Evolutionary conservation across 2,888 invertebrate genomes (phyloP).

Genomic region (Adineta ricciae): DNA sequence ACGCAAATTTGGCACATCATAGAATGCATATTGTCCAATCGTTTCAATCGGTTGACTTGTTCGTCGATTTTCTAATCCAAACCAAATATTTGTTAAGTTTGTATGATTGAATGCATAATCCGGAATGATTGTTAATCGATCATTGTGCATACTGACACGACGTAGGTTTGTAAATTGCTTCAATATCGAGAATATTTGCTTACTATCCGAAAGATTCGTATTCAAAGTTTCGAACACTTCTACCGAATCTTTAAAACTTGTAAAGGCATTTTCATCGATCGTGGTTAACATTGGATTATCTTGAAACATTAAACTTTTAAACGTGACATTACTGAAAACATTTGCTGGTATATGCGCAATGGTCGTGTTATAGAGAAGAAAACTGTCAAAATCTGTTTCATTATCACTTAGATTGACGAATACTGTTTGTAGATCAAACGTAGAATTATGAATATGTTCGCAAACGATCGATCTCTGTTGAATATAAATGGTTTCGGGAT

Average conservation of each 20-base stretch:
- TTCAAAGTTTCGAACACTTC: conserved; percentile 2
- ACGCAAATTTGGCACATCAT: neutral
- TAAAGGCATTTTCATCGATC: neutral
- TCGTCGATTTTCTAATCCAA: neutral
- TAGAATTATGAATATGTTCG: conserved; percentile 1
- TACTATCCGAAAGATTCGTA: neutral
- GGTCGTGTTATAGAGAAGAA: neutral
- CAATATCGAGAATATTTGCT: neutral
- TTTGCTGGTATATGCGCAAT: neutral
- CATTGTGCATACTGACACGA: neutral
- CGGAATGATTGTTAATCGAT: neutral
- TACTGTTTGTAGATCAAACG: neutral
- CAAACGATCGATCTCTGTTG: neutral
- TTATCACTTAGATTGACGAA: neutral
- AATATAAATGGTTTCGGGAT: neutral
- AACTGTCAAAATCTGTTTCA: neutral
- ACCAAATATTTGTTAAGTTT: neutral
- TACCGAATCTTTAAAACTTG: neutral
- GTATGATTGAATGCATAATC: neutral
- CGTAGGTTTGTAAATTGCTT: neutral
- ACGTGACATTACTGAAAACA: neutral
- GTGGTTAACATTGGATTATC: neutral
- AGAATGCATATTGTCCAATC: conserved; percentile 9
- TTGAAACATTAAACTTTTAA: neutral
- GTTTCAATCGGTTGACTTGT: neutral